Evolutionary conservation across 2,113 vertebrate genomes (phyloP), one percentile per base, ranked within the genome.

Genomic region (Sula dactylatra): DNA sequence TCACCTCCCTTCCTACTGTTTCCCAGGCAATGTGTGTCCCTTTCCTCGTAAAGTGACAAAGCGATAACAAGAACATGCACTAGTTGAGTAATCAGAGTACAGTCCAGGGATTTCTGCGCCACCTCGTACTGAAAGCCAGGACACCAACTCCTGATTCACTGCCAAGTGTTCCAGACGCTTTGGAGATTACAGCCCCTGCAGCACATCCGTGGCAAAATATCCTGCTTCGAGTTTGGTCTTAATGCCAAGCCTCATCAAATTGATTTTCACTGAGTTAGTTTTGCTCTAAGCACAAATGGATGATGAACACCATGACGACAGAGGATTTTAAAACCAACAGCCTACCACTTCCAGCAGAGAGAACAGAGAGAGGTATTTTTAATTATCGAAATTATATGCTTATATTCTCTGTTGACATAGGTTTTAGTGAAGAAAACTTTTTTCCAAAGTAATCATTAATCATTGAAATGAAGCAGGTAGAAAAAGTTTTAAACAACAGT

Each of bases 11-110:
- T 40, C 59, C 44, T 25, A 4, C 42, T 4, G 22, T 6, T 24
- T 13, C 54, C 69, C 24, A 40, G 31, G 4, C 31, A 80, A 34
- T 0, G 0, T 0, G 0, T 7, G 13, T 31, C 50, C 31, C 26
- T 27, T 21, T 54, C 44, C 42, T n/a, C 10, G 34, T 6, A 2
- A 13, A 10, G 0, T 4, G 61, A 52, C 40, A 12, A 24, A 52
- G 38, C 2, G 5, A 1, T 16, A 69, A 42, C 16, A 15, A 36
- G 52, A 34, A 72, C 5, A 76, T 22, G 10, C 16, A 27, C 8
- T 1, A 42, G 22, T 4, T 11, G n/a, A 42, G 65, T 0, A 5
- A 14, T 4, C 31, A 12, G 19, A 21, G 18, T 5, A 34, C 5
- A 16, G 22, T 5, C 44, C 69, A 17, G 26, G 24, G 29, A 24